phyloP scores from a whole-genome alignment of 2,888 invertebrate genomes.

The Xestia ashworthii region DNA sequence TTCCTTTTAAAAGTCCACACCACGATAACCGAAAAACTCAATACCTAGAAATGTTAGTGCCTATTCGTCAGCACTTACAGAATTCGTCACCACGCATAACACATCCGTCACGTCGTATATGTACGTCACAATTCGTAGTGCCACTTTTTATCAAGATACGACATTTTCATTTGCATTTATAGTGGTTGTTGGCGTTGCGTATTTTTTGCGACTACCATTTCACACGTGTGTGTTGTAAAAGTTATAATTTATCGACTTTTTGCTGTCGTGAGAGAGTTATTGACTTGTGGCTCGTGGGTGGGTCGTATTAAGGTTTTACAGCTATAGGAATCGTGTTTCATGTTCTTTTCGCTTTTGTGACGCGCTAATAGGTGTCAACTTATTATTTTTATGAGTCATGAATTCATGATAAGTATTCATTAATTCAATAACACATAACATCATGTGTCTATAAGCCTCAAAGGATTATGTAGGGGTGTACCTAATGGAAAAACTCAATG shows the following conservation, averaged over 20 bases:
- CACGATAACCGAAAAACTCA: constrained; percentile 6
- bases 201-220: constrained; percentile 55
- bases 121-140: constrained; percentile 37
- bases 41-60: constrained; percentile 10
- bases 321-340: neutral
- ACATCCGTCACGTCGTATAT: constrained; percentile 41
- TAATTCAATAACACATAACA: neutral
- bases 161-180: constrained; percentile 63
- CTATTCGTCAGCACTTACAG: constrained; percentile 48
- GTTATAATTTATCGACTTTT: constrained; percentile 56
- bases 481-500: neutral
- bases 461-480: neutral
- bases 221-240: constrained; percentile 59
- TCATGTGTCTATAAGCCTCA: neutral
- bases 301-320: constrained; percentile 31
- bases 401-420: neutral
- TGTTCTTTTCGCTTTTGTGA: constrained; percentile 6
- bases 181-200: constrained; percentile 51
- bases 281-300: constrained; percentile 41
- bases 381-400: neutral
- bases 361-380: neutral
- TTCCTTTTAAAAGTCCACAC: too few species aligned
- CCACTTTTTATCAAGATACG: constrained; percentile 65
- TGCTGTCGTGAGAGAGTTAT: constrained; percentile 42
- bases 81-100: constrained; percentile 33